A percentile compares a stretch with the other conserved stretches of the same genome.
Conservation (phyloP, 2,113 vertebrate species). For the Phalacrocorax aristotelis region DNA sequence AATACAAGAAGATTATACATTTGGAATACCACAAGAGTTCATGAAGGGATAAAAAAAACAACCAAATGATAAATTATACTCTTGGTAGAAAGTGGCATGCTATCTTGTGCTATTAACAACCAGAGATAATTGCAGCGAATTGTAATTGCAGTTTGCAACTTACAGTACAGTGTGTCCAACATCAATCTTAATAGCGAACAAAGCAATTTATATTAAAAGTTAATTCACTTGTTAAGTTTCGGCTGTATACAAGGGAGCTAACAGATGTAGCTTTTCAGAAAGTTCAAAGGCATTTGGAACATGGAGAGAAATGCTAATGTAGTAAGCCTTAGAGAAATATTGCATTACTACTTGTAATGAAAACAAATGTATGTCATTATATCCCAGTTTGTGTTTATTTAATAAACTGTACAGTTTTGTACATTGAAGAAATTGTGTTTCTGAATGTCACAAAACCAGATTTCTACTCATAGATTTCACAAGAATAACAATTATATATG, state of each 20-base stretch:
- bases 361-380: conserved; percentile 82
- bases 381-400: conserved; percentile 79
- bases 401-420: conserved; percentile 73
- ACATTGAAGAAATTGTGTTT: conserved; percentile 46
- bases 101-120: conserved; percentile 96
- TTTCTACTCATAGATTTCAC: conserved; percentile 44
- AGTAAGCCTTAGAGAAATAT: conserved; percentile 75
- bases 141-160: conserved; percentile 92
- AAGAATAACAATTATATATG: conserved; percentile 1
- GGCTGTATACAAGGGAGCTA: conserved; percentile 73
- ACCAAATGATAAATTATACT: conserved; percentile 90
- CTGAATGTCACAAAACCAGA: conserved; percentile 30
- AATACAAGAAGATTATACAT: conserved; percentile 95
- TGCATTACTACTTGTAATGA: conserved; percentile 76
- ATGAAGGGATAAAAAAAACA: conserved; percentile 67
- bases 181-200: conserved; percentile 91
- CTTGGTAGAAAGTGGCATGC: conserved; percentile 89
- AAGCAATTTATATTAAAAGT: conserved; percentile 88
- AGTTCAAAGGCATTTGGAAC: conserved; percentile 81
- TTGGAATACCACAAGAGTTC: conserved; percentile 90
- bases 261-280: conserved; percentile 82
- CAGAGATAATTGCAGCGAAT: conserved; percentile 93
- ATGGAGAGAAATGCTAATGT: conserved; percentile 74
- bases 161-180: conserved; percentile 83
- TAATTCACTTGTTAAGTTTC: conserved; percentile 83